These are phyloP conservation scores for Sceliomorpha sp. DNA, from an alignment of 2,888 invertebrate species.

Conservation along the genomic window DNA sequence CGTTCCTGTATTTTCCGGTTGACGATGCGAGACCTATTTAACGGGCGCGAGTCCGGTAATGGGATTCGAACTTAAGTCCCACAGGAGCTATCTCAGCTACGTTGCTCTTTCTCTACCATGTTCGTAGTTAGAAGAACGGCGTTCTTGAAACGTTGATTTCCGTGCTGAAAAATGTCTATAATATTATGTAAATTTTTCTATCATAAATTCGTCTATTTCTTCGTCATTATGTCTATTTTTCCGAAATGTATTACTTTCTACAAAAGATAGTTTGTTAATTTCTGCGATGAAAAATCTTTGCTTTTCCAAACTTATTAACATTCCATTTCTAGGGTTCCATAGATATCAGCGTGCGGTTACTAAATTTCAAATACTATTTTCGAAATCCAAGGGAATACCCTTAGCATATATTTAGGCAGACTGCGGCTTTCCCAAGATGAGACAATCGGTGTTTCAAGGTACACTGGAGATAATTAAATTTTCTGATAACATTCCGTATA, in stretches of 20 bases:
- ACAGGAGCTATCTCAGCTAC: constrained; percentile 75
- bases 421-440: constrained; percentile 50
- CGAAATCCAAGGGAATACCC: constrained; percentile 30
- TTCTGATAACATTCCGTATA: constrained; percentile 44
- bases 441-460: constrained; percentile 40
- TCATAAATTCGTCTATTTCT: no score
- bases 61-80: constrained; percentile 79
- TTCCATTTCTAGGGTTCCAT: no score
- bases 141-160: constrained; percentile 38
- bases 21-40: constrained; percentile 81
- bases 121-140: constrained; percentile 52
- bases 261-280: no score
- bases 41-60: constrained; percentile 81
- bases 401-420: constrained; percentile 35
- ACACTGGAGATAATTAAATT: constrained; percentile 42
- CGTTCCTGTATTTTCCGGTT: constrained; percentile 80
- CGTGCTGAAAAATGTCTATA: constrained; percentile 22
- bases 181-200: constrained; percentile 38
- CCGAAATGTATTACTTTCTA: no score
- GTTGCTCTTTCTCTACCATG: constrained; percentile 68
- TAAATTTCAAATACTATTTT: constrained; percentile 34
- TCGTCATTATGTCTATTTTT: no score
- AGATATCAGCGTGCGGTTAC: constrained; percentile 58
- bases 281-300: no score
- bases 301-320: no score